These are phyloP conservation scores for Sprattus sprattus DNA, from an alignment of 2,113 vertebrate genomes.

Conservation along the genomic window DNA sequence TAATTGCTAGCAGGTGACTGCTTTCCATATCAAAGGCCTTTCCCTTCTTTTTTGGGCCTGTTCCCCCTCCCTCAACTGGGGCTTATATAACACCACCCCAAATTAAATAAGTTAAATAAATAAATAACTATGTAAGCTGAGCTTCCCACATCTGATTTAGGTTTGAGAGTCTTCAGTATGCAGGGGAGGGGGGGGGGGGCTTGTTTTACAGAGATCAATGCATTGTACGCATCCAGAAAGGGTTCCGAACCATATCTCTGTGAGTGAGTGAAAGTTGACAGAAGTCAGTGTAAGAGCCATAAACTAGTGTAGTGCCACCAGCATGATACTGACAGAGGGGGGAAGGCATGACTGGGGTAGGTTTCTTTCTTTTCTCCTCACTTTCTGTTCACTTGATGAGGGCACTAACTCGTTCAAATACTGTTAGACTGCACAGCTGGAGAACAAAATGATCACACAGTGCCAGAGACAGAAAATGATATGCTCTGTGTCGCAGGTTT, in stretches of 20 bases:
- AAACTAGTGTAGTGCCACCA: background rate
- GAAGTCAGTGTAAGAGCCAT: background rate
- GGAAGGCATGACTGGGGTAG: background rate
- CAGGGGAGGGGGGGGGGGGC: conserved; percentile 46
- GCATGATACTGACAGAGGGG: background rate
- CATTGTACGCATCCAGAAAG: conserved; percentile 39
- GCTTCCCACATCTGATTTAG: conserved; percentile 57
- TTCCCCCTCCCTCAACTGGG: background rate
- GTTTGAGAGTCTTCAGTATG: conserved; percentile 47
- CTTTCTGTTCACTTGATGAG: background rate
- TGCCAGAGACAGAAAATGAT: background rate
- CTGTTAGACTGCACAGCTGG: background rate
- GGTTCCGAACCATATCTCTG: conserved; percentile 1
- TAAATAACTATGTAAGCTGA: conserved; percentile 27
- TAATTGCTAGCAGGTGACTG: conserved; percentile 57
- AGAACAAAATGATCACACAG: background rate
- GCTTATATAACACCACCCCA: conserved; percentile 41
- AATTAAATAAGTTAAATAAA: conserved; percentile 38
- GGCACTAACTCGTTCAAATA: background rate
- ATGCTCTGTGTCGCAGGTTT: background rate
- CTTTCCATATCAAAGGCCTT: conserved; percentile 51
- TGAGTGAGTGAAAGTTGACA: background rate
- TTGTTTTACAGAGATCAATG: conserved; percentile 43
- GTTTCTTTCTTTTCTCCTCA: background rate
- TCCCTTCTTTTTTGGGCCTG: background rate